Conservation (phyloP, 92 coral and sea anemone species). For the Epizoanthus rinbou region DNA sequence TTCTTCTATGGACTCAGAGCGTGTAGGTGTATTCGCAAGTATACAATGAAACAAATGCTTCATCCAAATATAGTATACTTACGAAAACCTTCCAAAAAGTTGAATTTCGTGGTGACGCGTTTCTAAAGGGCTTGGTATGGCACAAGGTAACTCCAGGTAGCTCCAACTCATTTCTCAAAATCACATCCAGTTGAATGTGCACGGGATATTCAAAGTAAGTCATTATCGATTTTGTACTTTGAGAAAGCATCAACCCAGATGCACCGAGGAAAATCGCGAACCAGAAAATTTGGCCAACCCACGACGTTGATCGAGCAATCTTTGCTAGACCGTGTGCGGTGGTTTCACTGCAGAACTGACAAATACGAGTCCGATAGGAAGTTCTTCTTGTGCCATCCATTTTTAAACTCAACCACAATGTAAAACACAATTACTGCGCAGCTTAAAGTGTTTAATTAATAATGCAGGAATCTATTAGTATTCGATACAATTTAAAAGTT, state of each 20-base stretch:
- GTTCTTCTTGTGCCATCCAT: neutral
- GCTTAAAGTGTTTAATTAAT: too few relatives aligned
- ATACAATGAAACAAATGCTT: too few relatives aligned
- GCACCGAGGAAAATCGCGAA: neutral
- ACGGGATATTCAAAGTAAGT: constrained; percentile 13
- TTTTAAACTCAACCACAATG: neutral
- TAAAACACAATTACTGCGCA: too few relatives aligned
- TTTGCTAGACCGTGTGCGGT: constrained; percentile 22
- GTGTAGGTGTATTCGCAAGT: too few relatives aligned
- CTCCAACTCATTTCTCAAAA: neutral
- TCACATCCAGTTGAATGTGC: neutral
- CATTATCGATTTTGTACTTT: neutral
- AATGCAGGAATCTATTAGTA: too few relatives aligned
- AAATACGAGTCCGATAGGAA: neutral
- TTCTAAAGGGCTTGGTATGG: constrained; percentile 7
- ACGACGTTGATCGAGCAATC: neutral
- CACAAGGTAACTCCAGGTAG: constrained; percentile 8
- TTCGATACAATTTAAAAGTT: too few relatives aligned
- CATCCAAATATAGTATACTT: neutral
- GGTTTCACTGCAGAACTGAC: constrained; percentile 14
- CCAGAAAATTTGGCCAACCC: constrained; percentile 15
- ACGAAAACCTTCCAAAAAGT: neutral
- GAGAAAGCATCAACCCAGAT: constrained; percentile 15
- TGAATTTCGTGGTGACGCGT: neutral
- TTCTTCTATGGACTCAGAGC: too few relatives aligned